These are phyloP conservation scores for Spisula solida DNA, from an alignment of 2,888 invertebrate genomes.

Conservation along the genomic window DNA sequence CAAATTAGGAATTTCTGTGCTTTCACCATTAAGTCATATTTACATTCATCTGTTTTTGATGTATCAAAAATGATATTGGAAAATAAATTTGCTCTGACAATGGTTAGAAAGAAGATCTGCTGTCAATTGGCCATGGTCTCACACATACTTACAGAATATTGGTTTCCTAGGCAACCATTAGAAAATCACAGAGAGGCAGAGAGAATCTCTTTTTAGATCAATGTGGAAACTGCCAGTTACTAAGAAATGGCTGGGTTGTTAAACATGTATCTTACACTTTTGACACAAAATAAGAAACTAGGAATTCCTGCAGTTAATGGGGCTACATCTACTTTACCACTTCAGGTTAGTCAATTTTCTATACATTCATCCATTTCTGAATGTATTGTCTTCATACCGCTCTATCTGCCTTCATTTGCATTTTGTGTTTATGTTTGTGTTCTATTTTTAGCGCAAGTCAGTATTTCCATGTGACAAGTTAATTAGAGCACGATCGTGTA, in stretches of 20 bases:
- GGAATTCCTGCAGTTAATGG: slow-evolving; percentile 72
- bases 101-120: slow-evolving; percentile 56
- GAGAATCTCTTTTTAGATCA: slow-evolving; percentile 70
- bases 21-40: not conserved
- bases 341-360: slow-evolving; percentile 73
- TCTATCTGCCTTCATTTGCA: not conserved
- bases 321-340: slow-evolving; percentile 68
- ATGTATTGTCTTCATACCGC: not conserved
- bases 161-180: slow-evolving; percentile 76
- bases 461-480: slow-evolving; percentile 38
- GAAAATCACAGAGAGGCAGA: slow-evolving; percentile 77
- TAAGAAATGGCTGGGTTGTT: slow-evolving; percentile 77
- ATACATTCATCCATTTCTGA: slow-evolving; percentile 6
- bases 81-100: slow-evolving; percentile 69
- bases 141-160: slow-evolving; percentile 72
- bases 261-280: slow-evolving; percentile 79
- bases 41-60: not conserved
- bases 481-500: slow-evolving; percentile 22
- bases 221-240: slow-evolving; percentile 64
- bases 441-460: slow-evolving; percentile 48
- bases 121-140: slow-evolving; percentile 70
- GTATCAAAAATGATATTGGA: slow-evolving; percentile 61
- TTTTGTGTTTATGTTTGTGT: slow-evolving; percentile 34
- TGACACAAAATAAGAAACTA: slow-evolving; percentile 76
- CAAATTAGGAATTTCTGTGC: not conserved